Conservation (phyloP, 2,888 invertebrate genomes). For the Cremastinae sp. region DNA sequence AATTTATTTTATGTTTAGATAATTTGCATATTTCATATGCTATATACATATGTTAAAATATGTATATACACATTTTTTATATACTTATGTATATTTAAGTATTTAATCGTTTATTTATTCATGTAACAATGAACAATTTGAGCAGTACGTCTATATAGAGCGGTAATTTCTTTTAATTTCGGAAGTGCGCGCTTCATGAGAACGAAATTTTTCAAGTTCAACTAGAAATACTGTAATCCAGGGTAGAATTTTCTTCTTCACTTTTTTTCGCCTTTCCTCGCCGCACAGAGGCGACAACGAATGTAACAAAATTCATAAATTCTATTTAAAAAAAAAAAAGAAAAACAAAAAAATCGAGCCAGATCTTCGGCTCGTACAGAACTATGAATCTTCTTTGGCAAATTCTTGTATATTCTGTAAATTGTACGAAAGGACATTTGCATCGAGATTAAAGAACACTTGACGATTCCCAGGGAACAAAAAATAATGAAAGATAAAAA, state of each 20-base stretch:
- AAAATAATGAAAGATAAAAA: background rate
- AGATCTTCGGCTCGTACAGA: conserved; percentile 37
- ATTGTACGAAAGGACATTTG: conserved; percentile 40
- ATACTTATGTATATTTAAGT: conserved; percentile 50
- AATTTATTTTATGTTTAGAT: conserved; percentile 52
- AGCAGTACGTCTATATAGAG: conserved; percentile 68
- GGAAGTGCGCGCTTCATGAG: conserved; percentile 1
- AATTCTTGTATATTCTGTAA: conserved; percentile 37
- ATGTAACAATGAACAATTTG: conserved; percentile 68
- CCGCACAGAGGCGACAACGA: conserved; percentile 14
- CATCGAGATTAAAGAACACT: conserved; percentile 4
- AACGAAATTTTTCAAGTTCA: conserved; percentile 18
- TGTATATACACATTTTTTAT: conserved; percentile 45
- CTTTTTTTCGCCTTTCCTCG: conserved; percentile 1
- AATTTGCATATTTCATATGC: conserved; percentile 31
- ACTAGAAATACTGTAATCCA: conserved; percentile 44
- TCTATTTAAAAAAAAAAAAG: conserved; percentile 17
- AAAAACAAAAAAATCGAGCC: conserved; percentile 5
- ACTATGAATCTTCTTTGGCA: conserved; percentile 59
- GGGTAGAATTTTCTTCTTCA: conserved; percentile 10
- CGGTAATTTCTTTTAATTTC: conserved; percentile 25
- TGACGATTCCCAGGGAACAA: background rate
- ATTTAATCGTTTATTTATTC: conserved; percentile 35
- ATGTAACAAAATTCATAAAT: conserved; percentile 31
- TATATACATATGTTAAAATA: conserved; percentile 60